Evolutionary conservation across 2,888 invertebrate species (phyloP).

Genomic region (Sminthurinus aureus): DNA sequence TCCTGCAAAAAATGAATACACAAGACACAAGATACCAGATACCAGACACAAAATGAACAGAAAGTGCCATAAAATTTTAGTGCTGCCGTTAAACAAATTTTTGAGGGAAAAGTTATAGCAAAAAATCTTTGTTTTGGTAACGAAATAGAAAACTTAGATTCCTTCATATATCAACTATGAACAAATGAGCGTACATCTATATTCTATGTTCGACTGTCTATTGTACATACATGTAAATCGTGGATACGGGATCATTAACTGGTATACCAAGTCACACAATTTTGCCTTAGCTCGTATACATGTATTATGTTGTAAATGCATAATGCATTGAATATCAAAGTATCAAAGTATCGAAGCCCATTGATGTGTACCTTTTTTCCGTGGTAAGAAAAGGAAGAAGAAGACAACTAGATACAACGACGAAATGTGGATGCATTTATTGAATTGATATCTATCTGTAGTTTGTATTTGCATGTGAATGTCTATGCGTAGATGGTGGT

Average conservation of each 20-base stretch:
- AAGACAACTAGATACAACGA: neutral
- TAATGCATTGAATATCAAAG: neutral
- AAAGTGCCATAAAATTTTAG: slow-evolving; percentile 14
- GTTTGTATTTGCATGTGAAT: too few species aligned
- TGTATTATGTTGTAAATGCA: neutral
- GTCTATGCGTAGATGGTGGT: too few species aligned
- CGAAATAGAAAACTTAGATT: neutral
- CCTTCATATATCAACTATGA: neutral
- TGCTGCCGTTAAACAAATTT: slow-evolving; percentile 1
- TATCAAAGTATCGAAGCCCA: neutral
- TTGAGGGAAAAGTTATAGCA: neutral
- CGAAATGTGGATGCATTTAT: neutral
- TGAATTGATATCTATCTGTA: neutral
- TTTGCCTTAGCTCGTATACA: neutral
- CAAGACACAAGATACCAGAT: too few species aligned
- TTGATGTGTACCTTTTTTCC: neutral
- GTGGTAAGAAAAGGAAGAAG: neutral
- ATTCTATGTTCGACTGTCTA: neutral
- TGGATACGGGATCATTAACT: neutral
- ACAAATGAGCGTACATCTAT: neutral
- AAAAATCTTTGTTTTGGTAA: neutral
- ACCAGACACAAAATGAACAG: neutral
- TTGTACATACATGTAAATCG: neutral
- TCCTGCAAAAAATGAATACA: neutral
- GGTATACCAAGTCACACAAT: neutral